Evolutionary conservation across 2,888 invertebrate species (phyloP), one percentile per base, ranked within the genome.

Genomic region (Euzetes globulus): DNA sequence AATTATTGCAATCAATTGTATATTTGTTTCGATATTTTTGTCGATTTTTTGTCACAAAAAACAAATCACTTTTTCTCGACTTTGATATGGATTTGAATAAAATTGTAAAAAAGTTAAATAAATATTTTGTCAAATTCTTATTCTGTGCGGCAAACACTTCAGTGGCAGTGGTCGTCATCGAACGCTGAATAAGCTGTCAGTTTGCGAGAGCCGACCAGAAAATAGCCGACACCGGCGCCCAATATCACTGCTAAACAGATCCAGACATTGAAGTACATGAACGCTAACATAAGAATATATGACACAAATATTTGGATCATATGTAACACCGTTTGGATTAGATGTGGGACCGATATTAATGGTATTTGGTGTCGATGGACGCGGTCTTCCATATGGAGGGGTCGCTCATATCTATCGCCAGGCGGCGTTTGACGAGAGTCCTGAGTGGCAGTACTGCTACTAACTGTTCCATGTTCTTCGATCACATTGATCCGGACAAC

Each of bases 221-320:
- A 96, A 84, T 95, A 96, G 27, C 96, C 96, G 15, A 90, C 86
- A 0, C 91, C 93, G 1, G 94, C 92, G 58, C 96, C 96, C 13
- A 91, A 81, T 0, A 94, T 90, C 0, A 95, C 91, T 0, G 94
- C 92, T 70, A 92, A 82, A 82, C 94, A 94, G 76, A 97, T 86
- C 92, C 94, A 96, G 22, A 90, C 89, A 82, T 96, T 96, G 87
- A 93, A 96, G 0, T 95, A 95, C 96, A 96, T 96, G 83, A 96
- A 95, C 79, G 95, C 91, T 82, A 96, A 85, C 96, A 96, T 96
- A 71, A 96, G 86, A 84, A 94, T 89, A 84, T 96, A 95, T 79
- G 94, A 92, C 77, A 95, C 85, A 75, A 92, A 87, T 81, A 96
- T 91, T 85, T 95, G 95, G 25, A 95, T 81, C 77, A 94, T 89